Evolutionary conservation across 2,888 invertebrate genomes (phyloP).

Genomic region (Reticulitermes lucifugus): DNA sequence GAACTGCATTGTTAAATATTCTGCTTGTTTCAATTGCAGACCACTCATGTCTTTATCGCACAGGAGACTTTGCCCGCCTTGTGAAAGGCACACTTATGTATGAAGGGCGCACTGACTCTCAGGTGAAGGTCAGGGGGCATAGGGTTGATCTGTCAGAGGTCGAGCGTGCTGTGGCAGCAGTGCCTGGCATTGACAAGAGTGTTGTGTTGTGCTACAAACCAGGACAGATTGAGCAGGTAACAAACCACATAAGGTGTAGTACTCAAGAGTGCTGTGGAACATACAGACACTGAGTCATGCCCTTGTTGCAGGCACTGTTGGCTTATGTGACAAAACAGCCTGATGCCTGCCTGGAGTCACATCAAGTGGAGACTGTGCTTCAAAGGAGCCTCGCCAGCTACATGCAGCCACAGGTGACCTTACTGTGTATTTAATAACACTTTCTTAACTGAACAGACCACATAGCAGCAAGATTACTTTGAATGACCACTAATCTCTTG

Average conservation of each 20-base stretch:
- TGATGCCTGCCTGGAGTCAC: constrained; percentile 61
- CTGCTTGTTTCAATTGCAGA: constrained; percentile 62
- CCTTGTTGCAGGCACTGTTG: constrained; percentile 70
- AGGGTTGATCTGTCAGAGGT: constrained; percentile 88
- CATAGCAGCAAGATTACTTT: background rate
- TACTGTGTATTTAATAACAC: no score
- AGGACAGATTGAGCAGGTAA: constrained; percentile 70
- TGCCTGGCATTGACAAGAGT: constrained; percentile 78
- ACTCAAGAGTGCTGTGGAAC: background rate
- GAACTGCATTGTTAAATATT: no score
- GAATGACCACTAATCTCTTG: no score
- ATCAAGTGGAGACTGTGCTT: constrained; percentile 74
- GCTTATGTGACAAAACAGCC: constrained; percentile 71
- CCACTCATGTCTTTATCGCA: constrained; percentile 80
- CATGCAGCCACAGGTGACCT: constrained; percentile 80
- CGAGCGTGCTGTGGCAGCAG: constrained; percentile 75
- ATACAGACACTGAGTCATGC: background rate
- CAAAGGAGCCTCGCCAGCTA: constrained; percentile 76
- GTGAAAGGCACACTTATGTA: constrained; percentile 74
- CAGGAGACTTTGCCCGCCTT: constrained; percentile 85
- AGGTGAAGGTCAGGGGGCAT: constrained; percentile 85
- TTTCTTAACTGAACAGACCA: no score
- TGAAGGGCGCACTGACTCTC: constrained; percentile 88
- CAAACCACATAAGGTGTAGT: background rate
- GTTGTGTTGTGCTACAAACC: constrained; percentile 84